These are phyloP conservation scores for Sycophaga agraensis DNA, from an alignment of 1,140 invertebrate species.

Conservation along the genomic window DNA sequence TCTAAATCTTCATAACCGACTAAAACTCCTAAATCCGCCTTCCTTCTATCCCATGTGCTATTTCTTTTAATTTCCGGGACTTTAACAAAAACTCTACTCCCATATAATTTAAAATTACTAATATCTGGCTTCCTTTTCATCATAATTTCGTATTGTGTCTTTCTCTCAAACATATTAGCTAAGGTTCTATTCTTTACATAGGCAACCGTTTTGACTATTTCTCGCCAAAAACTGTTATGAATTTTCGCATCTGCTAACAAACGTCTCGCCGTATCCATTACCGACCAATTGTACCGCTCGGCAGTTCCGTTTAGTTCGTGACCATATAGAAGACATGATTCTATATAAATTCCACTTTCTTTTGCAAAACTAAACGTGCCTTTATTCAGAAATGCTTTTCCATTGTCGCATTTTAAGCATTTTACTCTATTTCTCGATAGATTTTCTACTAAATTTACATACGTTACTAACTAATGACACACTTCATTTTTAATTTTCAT, in stretches of 20 bases:
- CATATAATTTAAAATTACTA: slow-evolving; percentile 4
- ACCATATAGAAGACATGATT: slow-evolving; percentile 26
- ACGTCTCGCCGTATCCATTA: slow-evolving; percentile 32
- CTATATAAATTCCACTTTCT: slow-evolving; percentile 29
- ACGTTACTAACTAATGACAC: background rate
- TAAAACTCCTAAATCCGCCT: background rate
- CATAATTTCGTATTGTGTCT: slow-evolving; percentile 46
- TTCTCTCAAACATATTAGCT: too few relatives aligned
- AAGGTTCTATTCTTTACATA: too few relatives aligned
- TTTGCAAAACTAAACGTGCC: slow-evolving; percentile 19
- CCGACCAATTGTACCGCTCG: slow-evolving; percentile 31
- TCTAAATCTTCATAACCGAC: background rate
- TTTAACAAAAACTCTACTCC: slow-evolving; percentile 14
- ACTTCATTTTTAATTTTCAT: slow-evolving; percentile 4
- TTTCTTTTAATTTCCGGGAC: slow-evolving; percentile 28
- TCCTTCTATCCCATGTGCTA: slow-evolving; percentile 32
- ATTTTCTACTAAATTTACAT: background rate
- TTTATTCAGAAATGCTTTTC: background rate
- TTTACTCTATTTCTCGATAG: too few relatives aligned
- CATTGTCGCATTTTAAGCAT: too few relatives aligned
- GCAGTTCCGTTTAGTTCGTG: slow-evolving; percentile 30
- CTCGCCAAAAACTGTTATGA: slow-evolving; percentile 42
- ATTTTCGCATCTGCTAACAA: slow-evolving; percentile 36
- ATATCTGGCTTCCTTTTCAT: background rate
- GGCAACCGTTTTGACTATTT: too few relatives aligned